These are phyloP conservation scores for Mechanitis messenoides DNA, from an alignment of 2,888 invertebrate species.

Conservation along the genomic window DNA sequence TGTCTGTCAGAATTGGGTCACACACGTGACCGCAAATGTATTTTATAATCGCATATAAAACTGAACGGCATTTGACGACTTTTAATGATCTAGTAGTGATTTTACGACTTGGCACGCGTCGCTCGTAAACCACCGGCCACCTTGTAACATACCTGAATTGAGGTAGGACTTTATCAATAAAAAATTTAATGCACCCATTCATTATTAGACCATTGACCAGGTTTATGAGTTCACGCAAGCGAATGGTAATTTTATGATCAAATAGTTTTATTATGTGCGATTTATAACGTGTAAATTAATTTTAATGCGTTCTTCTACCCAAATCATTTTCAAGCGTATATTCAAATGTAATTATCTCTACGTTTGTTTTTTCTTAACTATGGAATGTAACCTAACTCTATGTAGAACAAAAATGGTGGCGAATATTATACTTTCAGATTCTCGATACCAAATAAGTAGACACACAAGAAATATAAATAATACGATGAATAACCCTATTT, in stretches of 20 bases:
- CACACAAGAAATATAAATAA: slow-evolving; percentile 2
- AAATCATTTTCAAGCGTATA: no score
- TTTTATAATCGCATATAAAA: slow-evolving; percentile 22
- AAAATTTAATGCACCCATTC: slow-evolving; percentile 8
- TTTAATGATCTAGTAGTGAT: slow-evolving; percentile 26
- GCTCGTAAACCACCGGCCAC: slow-evolving; percentile 71
- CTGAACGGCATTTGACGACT: slow-evolving; percentile 23
- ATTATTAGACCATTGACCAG: slow-evolving; percentile 7
- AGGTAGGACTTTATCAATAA: slow-evolving; percentile 18
- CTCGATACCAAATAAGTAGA: not conserved
- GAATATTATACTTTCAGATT: not conserved
- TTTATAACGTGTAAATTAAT: not conserved
- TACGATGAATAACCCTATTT: slow-evolving; percentile 31
- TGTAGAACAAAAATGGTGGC: not conserved
- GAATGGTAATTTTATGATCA: not conserved
- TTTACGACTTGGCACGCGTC: slow-evolving; percentile 59
- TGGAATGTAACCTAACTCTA: no score
- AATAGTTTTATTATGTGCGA: not conserved
- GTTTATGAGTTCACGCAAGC: not conserved
- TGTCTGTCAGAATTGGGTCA: not conserved
- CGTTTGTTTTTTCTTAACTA: no score
- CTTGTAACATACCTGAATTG: slow-evolving; percentile 36
- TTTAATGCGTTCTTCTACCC: no score
- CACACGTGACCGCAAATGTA: slow-evolving; percentile 3
- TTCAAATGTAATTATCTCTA: not conserved